These are phyloP conservation scores for Chouioia cunea DNA, from an alignment of 2,888 invertebrate genomes.

Conservation along the genomic window DNA sequence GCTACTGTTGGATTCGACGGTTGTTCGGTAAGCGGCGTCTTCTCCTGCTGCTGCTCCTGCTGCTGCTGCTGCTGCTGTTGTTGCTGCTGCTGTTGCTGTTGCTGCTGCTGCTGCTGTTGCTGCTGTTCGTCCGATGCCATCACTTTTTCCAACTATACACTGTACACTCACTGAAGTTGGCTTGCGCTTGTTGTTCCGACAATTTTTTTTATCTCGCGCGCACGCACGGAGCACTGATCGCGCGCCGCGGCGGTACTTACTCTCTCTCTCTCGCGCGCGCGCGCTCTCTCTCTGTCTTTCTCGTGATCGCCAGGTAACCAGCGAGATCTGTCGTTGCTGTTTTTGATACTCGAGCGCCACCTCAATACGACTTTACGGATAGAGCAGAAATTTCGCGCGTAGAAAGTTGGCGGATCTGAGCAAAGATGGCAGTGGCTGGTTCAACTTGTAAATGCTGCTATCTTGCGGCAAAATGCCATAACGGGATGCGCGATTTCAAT, in stretches of 20 bases:
- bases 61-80: neutral
- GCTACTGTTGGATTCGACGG: conserved; percentile 25
- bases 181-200: conserved; percentile 24
- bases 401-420: neutral
- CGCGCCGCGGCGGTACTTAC: neutral
- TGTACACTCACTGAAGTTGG: conserved; percentile 47
- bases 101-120: neutral
- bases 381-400: neutral
- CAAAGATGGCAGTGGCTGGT: conserved; percentile 24
- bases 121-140: conserved; percentile 10
- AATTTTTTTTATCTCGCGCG: conserved; percentile 27
- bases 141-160: conserved; percentile 33
- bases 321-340: conserved; percentile 40
- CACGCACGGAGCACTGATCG: conserved; percentile 4
- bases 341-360: too few relatives aligned
- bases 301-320: conserved; percentile 37
- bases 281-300: neutral
- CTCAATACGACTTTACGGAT: neutral
- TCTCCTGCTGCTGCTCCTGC: conserved; percentile 12
- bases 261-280: neutral
- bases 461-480: neutral
- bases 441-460: conserved; percentile 22
- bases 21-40: conserved; percentile 1
- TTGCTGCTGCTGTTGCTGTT: neutral
- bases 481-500: too few relatives aligned